phyloP scores from a whole-genome alignment of 1,140 invertebrate species.

The Panagrolaimus sp. region DNA sequence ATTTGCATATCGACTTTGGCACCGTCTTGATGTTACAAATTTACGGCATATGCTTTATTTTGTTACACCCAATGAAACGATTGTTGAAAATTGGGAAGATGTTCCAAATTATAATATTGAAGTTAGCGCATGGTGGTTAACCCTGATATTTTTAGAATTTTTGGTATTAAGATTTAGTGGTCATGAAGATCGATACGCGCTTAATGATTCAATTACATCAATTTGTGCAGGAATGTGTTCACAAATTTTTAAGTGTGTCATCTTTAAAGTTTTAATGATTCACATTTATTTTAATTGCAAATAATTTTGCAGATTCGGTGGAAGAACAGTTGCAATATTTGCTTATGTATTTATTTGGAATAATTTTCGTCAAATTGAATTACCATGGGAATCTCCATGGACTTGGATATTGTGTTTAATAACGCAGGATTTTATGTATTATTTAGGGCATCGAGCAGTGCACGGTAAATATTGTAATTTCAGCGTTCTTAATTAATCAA shows the following conservation, averaged over 20 bases:
- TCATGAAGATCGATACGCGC: slow-evolving; percentile 54
- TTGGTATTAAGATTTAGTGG: slow-evolving; percentile 44
- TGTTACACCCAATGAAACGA: slow-evolving; percentile 55
- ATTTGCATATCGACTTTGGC: slow-evolving; percentile 46
- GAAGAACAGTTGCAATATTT: slow-evolving; percentile 56
- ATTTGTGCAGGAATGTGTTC: slow-evolving; percentile 58
- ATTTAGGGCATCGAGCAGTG: slow-evolving; percentile 63
- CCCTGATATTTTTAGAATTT: slow-evolving; percentile 54
- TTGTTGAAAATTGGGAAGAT: slow-evolving; percentile 43
- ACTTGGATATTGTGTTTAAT: slow-evolving; percentile 58
- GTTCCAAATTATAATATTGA: slow-evolving; percentile 59
- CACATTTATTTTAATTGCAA: slow-evolving; percentile 9
- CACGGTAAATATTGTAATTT: slow-evolving; percentile 60
- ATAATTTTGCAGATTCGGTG: slow-evolving; percentile 48
- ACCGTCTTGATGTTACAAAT: slow-evolving; percentile 52
- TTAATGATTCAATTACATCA: slow-evolving; percentile 58
- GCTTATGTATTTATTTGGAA: slow-evolving; percentile 56
- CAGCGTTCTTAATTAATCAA: too few species aligned
- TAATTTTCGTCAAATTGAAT: slow-evolving; percentile 53
- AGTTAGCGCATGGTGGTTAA: slow-evolving; percentile 58
- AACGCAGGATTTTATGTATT: slow-evolving; percentile 62
- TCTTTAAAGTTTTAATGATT: slow-evolving; percentile 8
- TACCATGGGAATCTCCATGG: slow-evolving; percentile 59
- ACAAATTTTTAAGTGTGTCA: slow-evolving; percentile 55
- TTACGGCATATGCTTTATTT: slow-evolving; percentile 55